These are phyloP conservation scores for Poecilus cupreus DNA, from an alignment of 2,888 invertebrate genomes.

Conservation along the genomic window DNA sequence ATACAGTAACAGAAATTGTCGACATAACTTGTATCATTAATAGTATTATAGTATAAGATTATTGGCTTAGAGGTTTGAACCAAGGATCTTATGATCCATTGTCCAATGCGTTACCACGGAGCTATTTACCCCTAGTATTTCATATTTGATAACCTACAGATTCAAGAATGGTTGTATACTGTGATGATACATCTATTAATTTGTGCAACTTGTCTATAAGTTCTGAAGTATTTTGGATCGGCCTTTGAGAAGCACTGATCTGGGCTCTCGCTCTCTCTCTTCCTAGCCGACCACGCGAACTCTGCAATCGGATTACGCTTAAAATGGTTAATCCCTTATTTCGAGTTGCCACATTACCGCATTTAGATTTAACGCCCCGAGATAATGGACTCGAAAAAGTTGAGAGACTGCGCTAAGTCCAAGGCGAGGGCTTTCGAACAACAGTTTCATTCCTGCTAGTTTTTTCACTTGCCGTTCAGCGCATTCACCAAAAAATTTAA, in stretches of 20 bases:
- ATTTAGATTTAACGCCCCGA: slow-evolving; percentile 30
- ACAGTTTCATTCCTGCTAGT: neutral
- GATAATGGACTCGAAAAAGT: slow-evolving; percentile 27
- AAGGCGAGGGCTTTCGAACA: neutral
- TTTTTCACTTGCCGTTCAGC: neutral
- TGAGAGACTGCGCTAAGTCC: neutral
- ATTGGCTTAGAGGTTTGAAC: no score
- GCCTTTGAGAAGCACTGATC: no score
- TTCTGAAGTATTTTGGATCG: neutral
- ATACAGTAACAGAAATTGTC: no score
- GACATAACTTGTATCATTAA: no score
- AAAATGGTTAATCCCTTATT: slow-evolving; percentile 54
- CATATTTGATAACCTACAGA: no score
- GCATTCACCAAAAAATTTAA: neutral
- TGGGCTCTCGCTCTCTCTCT: neutral
- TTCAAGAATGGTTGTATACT: no score
- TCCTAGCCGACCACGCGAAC: slow-evolving; percentile 30
- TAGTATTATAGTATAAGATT: no score
- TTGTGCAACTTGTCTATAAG: no score
- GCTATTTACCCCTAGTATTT: no score
- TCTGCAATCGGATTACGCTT: slow-evolving; percentile 47
- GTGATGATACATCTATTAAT: no score
- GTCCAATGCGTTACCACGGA: no score
- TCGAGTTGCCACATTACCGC: slow-evolving; percentile 34
- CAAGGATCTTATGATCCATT: no score